Conservation (phyloP, 2,113 vertebrate genomes). For the Mustela lutreola region DNA sequence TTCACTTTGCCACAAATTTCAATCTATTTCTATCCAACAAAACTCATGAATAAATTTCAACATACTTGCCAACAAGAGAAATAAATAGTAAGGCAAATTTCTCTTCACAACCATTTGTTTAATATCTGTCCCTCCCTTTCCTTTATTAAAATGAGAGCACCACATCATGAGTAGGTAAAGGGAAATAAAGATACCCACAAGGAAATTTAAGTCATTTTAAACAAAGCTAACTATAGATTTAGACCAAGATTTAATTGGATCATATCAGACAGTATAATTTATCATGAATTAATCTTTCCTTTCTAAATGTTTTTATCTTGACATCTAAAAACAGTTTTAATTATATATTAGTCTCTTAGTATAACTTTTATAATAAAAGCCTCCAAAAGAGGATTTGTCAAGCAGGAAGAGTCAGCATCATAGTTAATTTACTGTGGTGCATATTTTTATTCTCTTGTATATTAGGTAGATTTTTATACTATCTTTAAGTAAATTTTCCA, state of each 20-base stretch:
- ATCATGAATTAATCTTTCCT: slow-evolving; percentile 15
- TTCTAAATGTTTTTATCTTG: slow-evolving; percentile 44
- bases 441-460: slow-evolving; percentile 48
- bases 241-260: neutral
- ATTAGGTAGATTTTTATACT: slow-evolving; percentile 46
- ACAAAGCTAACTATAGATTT: slow-evolving; percentile 4
- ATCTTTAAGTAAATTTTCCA: slow-evolving; percentile 52
- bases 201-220: neutral
- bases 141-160: slow-evolving; percentile 8
- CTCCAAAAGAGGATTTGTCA: neutral
- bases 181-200: slow-evolving; percentile 24
- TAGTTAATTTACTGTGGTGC: neutral
- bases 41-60: slow-evolving; percentile 5
- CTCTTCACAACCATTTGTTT: neutral
- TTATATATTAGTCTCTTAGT: slow-evolving; percentile 1
- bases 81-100: neutral
- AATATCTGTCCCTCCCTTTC: neutral
- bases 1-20: slow-evolving; percentile 46
- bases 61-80: neutral
- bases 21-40: neutral
- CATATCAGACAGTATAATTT: slow-evolving; percentile 7
- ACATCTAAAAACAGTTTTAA: neutral
- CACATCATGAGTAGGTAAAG: neutral
- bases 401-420: neutral
- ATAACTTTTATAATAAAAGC: slow-evolving; percentile 47